phyloP scores from a whole-genome alignment of 2,888 invertebrate genomes.

The Ectemnius cavifrons region DNA sequence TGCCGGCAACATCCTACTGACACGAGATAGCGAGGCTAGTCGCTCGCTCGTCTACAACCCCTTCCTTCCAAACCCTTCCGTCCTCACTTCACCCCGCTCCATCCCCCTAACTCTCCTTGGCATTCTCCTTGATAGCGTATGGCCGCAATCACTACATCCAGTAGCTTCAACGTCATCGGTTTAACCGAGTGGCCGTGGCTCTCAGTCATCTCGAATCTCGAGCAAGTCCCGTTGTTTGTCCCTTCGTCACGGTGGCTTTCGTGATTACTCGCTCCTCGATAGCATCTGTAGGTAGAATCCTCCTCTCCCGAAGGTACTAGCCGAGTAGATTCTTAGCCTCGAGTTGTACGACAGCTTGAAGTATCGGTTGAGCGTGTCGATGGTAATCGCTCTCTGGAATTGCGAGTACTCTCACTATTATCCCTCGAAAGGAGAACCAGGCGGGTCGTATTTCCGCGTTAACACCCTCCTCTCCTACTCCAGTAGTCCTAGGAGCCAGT shows the following conservation, averaged over 20 bases:
- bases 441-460: too few species aligned
- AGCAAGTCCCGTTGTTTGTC: neutral
- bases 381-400: neutral
- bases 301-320: neutral
- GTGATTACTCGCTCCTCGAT: neutral
- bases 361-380: constrained; percentile 5
- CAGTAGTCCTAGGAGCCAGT: too few species aligned
- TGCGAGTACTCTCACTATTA: constrained; percentile 5
- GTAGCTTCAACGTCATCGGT: neutral
- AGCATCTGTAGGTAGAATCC: neutral
- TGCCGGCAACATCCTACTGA: constrained; percentile 68
- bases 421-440: neutral
- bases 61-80: constrained; percentile 24
- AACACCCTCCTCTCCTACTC: too few species aligned
- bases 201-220: neutral
- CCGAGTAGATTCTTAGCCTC: neutral
- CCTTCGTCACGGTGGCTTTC: neutral
- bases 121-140: neutral
- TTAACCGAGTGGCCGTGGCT: neutral
- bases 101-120: neutral
- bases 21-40: constrained; percentile 67
- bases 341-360: constrained; percentile 4
- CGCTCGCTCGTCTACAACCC: constrained; percentile 47
- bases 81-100: constrained; percentile 38
- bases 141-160: constrained; percentile 15